Base-by-base conservation (phyloP, 2,888 invertebrate genomes). In the Coelopa pilipes region DNA sequence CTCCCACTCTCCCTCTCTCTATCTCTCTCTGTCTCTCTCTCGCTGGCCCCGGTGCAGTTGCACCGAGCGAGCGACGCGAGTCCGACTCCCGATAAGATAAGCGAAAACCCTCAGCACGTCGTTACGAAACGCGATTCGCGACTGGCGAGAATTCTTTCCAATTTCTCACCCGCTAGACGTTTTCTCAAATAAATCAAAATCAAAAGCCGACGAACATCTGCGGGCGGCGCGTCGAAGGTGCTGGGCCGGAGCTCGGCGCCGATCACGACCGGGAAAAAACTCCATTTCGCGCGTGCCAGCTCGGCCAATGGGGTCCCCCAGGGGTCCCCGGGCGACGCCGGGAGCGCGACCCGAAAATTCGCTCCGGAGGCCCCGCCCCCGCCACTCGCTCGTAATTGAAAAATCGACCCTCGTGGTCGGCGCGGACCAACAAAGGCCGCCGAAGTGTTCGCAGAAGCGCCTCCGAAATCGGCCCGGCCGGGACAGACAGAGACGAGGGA, bases 401-500 rank as follows among this genome's bases (percentile, higher is more conserved):
- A 66, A 49, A 21, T 47, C 19, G 49, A 66, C 17, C 63, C 45
- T 10, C 11, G n/a, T 11, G 17, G 21, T 19, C 46, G 15, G 15
- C 21, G 13, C 19, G 24, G 57, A 12, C n/a, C 24, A 46, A 49
- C 11, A 70, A 34, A 71, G 34, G 57, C 66, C 59, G 34, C 66
- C 57, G 70, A 67, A 66, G 74, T 74, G 74, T 71, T 62, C 46
- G 45, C 34, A 59, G 21, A 50, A 73, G 67, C 73, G 73, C 62
- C 73, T 73, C 47, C 19, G 63, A 62, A 68, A 73, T 50, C 66
- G 45, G 17, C 2, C 34, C 34, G 34, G 2, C 4, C 2, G 34
- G 34, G 34, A 34, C 34, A 34, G 34, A 34, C 34, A 34, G 34
- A n/a, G 46, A 3, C 13, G 4, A 53, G 3, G n/a, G 53, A 53